phyloP scores from a whole-genome alignment of 2,113 vertebrate genomes.

The Odontesthes bonariensis region DNA sequence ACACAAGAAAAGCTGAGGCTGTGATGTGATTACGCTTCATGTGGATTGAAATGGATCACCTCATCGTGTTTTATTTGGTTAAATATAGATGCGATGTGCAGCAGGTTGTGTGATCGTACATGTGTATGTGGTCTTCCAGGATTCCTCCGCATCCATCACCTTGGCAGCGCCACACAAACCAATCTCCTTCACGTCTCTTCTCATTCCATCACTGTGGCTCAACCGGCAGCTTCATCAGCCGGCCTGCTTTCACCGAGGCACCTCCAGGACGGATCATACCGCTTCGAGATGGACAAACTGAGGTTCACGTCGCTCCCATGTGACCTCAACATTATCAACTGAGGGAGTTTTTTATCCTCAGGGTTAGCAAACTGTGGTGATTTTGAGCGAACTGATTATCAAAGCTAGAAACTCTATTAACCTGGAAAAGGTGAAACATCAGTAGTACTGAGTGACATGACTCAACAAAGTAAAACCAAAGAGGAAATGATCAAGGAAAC shows the following conservation, averaged over 20 bases:
- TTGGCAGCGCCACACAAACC: constrained; percentile 64
- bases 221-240: constrained; percentile 48
- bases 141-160: constrained; percentile 69
- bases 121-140: constrained; percentile 41
- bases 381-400: no score
- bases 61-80: constrained; percentile 58
- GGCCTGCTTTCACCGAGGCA: constrained; percentile 34
- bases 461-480: no score
- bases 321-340: not conserved
- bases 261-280: constrained; percentile 25
- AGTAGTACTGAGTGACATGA: not conserved
- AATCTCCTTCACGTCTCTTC: constrained; percentile 73
- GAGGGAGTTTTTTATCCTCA: not conserved
- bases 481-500: no score
- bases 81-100: constrained; percentile 44
- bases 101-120: constrained; percentile 31
- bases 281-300: constrained; percentile 10
- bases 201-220: constrained; percentile 55
- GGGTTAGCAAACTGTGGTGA: no score
- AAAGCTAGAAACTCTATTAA: no score
- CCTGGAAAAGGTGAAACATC: not conserved
- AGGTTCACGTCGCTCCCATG: constrained; percentile 6
- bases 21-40: constrained; percentile 37
- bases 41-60: constrained; percentile 70
- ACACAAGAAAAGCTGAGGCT: constrained; percentile 11